These are phyloP conservation scores for Geodia barretti DNA, from an alignment of 37 sponge, comb jelly and placozoan species.

Conservation along the genomic window DNA sequence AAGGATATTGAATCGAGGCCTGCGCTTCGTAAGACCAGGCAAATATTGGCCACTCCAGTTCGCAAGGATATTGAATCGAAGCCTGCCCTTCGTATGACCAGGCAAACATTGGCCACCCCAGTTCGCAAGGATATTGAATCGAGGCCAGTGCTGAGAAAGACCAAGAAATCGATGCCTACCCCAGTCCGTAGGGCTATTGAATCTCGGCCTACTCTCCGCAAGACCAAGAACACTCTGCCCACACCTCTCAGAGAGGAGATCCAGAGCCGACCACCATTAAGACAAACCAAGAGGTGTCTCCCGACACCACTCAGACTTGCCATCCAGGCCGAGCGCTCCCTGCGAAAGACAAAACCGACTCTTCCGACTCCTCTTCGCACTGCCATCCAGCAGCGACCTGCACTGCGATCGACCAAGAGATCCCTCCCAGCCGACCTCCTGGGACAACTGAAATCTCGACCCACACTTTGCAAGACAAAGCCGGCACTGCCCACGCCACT, in stretches of 20 bases:
- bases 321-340: slow-evolving; percentile 19
- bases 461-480: slow-evolving; percentile 34
- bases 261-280: slow-evolving; percentile 13
- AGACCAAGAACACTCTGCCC: slow-evolving; percentile 55
- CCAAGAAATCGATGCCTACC: slow-evolving; percentile 53
- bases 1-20: slow-evolving; percentile 46
- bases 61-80: slow-evolving; percentile 47
- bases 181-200: slow-evolving; percentile 40
- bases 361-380: slow-evolving; percentile 36
- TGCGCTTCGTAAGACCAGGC: slow-evolving; percentile 52
- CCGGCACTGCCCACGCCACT: slow-evolving; percentile 58
- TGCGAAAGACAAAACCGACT: slow-evolving; percentile 48
- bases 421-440: slow-evolving; percentile 42
- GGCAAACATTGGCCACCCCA: slow-evolving; percentile 65
- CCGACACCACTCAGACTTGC: slow-evolving; percentile 39
- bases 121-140: slow-evolving; percentile 44
- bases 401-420: slow-evolving; percentile 17
- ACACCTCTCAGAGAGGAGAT: slow-evolving; percentile 50
- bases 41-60: slow-evolving; percentile 69
- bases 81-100: slow-evolving; percentile 43
- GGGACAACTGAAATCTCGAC: slow-evolving; percentile 28
- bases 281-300: slow-evolving; percentile 36
- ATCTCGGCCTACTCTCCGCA: slow-evolving; percentile 10
- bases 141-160: slow-evolving; percentile 38
- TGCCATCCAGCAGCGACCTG: slow-evolving; percentile 14